These are phyloP conservation scores for Sepiola atlantica DNA, from an alignment of 2,888 invertebrate genomes.

Conservation along the genomic window DNA sequence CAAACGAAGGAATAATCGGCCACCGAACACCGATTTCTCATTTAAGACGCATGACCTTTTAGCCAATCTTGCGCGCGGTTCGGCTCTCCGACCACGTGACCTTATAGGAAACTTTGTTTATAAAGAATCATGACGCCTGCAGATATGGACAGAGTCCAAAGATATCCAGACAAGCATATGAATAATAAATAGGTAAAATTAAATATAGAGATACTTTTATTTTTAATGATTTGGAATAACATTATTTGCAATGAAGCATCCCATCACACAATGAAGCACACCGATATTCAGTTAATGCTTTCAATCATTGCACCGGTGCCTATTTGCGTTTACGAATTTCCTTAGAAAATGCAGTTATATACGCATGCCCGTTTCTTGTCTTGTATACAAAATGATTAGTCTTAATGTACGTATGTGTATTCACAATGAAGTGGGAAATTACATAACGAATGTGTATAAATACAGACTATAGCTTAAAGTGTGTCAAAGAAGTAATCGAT, in stretches of 20 bases:
- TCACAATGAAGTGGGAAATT: too few relatives aligned
- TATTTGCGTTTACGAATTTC: too few relatives aligned
- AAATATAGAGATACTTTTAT: background rate
- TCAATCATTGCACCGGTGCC: too few relatives aligned
- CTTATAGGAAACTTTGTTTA: background rate
- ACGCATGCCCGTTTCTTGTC: too few relatives aligned
- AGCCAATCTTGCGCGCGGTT: background rate
- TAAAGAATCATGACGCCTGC: background rate
- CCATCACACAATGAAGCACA: background rate
- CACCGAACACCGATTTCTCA: background rate
- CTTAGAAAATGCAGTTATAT: too few relatives aligned
- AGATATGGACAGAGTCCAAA: background rate
- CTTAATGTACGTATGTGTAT: too few relatives aligned
- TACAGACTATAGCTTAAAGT: too few relatives aligned
- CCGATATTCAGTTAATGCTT: background rate
- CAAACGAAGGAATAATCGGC: background rate
- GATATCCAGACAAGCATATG: background rate
- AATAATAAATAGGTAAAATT: slow-evolving; percentile 11
- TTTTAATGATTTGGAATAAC: background rate
- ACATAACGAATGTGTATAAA: too few relatives aligned
- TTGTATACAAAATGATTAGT: too few relatives aligned
- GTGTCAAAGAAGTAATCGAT: too few relatives aligned
- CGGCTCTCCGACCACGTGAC: background rate
- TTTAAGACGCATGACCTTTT: background rate
- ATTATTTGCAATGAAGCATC: background rate